Base-by-base conservation (phyloP, 2,797 vertebrate species). In the Nothura maculosa region DNA sequence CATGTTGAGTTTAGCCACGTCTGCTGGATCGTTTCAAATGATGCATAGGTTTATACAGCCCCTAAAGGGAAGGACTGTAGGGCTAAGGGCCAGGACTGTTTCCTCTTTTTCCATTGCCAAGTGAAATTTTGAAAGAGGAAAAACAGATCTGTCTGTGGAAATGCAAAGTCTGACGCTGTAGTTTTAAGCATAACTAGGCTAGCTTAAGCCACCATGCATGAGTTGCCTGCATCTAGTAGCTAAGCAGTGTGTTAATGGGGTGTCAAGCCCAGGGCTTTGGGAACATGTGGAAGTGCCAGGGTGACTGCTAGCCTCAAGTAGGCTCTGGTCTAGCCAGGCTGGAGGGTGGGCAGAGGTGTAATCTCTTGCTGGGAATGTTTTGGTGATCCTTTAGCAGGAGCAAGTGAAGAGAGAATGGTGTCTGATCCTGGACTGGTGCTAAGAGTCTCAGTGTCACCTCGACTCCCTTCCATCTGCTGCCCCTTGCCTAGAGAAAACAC, bases 341-440 rank as follows among this genome's bases (percentile, higher is more conserved):
- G 43, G 43, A 27, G 25, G 8, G 32, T 0, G 4, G 14, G 7
- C 75, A 85, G 68, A 66, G 83, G 42, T 0, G 1, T 28, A 32
- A 32, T 17, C 54, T 19, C 17, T 50, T 40, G n/a, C 6, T n/a
- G 14, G 24, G 58, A 5, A 32, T 7, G n/a, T 6, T 66, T n/a
- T 19, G 16, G 30, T 14, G 45, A 52, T 12, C 4, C 32, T 57
- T 76, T 32, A 40, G 30, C 1, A 6, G 7, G 22, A 0, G 1
- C 52, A 52, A 22, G 50, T 7, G 1, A 34, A 30, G 27, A 36
- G 25, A 21, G 21, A 32, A 10, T 11, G 52, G 48, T 27, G 0
- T 0, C 25, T 34, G 43, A 5, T 62, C 28, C 60, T 0, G 0
- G 6, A 8, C 1, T 10, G 3, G 32, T 55, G 32, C 7, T 12